Conservation (phyloP, 2,797 vertebrate genomes). For the Alcedo atthis region DNA sequence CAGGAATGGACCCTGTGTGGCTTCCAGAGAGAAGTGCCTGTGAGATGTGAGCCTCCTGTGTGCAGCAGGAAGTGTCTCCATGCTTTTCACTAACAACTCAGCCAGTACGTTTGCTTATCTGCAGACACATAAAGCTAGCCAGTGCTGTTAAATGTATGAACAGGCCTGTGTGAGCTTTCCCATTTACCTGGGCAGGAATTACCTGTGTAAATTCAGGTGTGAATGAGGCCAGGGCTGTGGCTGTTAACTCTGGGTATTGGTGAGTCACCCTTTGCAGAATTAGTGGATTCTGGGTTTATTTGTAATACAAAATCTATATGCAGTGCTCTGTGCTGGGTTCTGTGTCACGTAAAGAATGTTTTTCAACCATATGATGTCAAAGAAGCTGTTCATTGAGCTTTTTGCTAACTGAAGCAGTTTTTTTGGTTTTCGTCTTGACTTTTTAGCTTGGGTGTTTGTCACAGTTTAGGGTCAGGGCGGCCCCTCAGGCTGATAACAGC, state of each 20-base stretch:
- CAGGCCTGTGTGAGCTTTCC: background rate
- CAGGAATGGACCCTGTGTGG: background rate
- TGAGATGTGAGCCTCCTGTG: background rate
- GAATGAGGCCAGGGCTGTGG: background rate
- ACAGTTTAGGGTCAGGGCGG: too few relatives aligned
- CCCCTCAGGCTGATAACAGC: too few relatives aligned
- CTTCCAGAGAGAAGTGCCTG: background rate
- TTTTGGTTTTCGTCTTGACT: background rate
- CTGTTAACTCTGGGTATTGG: background rate
- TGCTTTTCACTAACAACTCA: background rate
- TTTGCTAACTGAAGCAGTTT: accelerated
- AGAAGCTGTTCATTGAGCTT: background rate
- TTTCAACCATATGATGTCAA: background rate
- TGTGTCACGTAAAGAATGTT: background rate
- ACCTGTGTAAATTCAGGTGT: background rate
- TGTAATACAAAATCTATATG: background rate
- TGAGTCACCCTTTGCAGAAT: background rate
- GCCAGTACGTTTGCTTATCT: background rate
- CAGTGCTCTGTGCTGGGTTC: background rate
- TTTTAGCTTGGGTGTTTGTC: background rate
- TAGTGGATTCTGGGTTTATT: background rate
- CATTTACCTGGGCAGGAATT: background rate
- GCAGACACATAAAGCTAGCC: background rate
- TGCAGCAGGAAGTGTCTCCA: background rate
- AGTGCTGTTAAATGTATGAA: background rate